Evolutionary conservation across 2,888 invertebrate species (phyloP), one percentile per base, ranked within the genome.

Genomic region (Leptopilina myrica): DNA sequence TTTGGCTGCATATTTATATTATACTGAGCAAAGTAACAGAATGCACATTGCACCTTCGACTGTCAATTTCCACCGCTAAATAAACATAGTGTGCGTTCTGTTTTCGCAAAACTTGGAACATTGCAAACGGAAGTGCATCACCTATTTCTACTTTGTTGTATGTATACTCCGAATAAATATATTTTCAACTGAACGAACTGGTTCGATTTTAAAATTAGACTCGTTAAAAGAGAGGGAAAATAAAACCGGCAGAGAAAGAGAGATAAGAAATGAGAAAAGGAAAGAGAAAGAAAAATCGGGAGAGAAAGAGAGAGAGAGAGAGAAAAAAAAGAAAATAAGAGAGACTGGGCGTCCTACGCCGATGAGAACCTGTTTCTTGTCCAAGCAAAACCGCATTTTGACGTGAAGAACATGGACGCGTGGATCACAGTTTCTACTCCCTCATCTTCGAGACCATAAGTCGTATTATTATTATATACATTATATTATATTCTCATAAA

Each of bases 361-460:
- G 83, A 83, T 85, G 86, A 87, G 84, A 87, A 87, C 86, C 86
- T 86, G 87, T 87, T 87, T 84, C 83, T 81, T 81, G 82, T 53
- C 78, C 80, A 82, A 81, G 79, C 83, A 80, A 33, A 49, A 78
- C 79, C 79, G 80, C 81, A 77, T 79, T 80, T 80, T 82, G 82
- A 79, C 73, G 79, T 73, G 77, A 59, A 79, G 64, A 77, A 79
- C 79, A 56, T 69, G 67, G 69, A 76, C 64, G 64, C 69, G 14
- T 64, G 69, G 59, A 67, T 76, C 78, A 20, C 59, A 9, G 65
- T 66, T 20, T 49, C 53, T 53, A 49, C 26, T 49, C 53, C 69
- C 69, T 56, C 53, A 69, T 69, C 69, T 73, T 73, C 53, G 56
- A 73, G 20, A 20, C 20, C 73, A 56, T 73, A 56, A 49, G 73